Percentiles rank a stretch among this genome's conserved stretches.
Evolutionary conservation across 2,888 invertebrate genomes (phyloP).

Genomic region (Sepioteuthis lessoniana): DNA sequence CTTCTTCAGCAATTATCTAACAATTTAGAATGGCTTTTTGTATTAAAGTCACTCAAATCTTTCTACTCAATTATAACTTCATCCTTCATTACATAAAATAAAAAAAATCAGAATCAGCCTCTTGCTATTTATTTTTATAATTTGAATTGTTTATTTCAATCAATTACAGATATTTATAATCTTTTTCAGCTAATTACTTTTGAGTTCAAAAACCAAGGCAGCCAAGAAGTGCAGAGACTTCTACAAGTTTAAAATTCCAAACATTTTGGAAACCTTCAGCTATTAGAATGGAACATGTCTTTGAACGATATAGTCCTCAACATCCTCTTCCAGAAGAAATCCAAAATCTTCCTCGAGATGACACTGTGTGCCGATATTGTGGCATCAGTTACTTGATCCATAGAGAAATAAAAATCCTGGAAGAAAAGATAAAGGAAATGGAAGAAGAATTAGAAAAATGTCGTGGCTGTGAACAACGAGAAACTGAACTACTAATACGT

Average conservation of each 20-base stretch:
- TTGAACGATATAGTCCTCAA: constrained; percentile 61
- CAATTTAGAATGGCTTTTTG: too few species aligned
- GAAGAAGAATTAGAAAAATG: constrained; percentile 66
- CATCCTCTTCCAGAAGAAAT: constrained; percentile 74
- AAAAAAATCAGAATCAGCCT: too few species aligned
- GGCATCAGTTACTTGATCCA: constrained; percentile 76
- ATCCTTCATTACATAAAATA: too few species aligned
- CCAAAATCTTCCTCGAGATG: constrained; percentile 71
- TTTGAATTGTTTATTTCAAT: too few species aligned
- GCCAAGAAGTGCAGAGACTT: neutral
- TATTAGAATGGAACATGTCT: constrained; percentile 39
- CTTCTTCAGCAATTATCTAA: too few species aligned
- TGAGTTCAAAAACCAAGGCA: neutral
- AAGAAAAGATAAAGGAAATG: constrained; percentile 68
- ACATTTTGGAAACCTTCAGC: neutral
- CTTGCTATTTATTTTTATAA: too few species aligned
- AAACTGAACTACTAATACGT: constrained; percentile 61
- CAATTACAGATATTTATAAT: too few species aligned
- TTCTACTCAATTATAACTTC: too few species aligned
- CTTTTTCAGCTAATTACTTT: neutral
- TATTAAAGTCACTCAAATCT: too few species aligned
- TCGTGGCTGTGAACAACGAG: constrained; percentile 65
- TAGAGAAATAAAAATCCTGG: constrained; percentile 74
- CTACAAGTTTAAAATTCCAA: neutral
- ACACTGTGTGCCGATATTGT: constrained; percentile 74